Base-by-base conservation (phyloP, 2,797 vertebrate genomes). In the Psittacula echo region DNA sequence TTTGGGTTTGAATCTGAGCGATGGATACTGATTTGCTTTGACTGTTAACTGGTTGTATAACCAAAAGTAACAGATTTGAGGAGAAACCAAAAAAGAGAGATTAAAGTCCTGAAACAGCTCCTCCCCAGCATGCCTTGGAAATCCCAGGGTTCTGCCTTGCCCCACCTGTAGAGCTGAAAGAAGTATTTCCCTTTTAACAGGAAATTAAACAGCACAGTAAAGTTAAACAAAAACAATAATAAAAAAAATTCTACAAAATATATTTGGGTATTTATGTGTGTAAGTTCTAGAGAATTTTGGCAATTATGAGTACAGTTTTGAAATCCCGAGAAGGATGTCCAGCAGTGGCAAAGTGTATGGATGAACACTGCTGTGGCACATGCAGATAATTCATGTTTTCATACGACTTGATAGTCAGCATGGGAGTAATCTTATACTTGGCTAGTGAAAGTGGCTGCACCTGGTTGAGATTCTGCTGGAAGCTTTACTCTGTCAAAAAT, bases 401-500 rank as follows among this genome's bases (percentile, higher is more conserved):
- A 70, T 78, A 85, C 72, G 88, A 44, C 81, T 89, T 64, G 68
- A 87, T 88, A 90, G 93, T 58, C 75, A 89, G 62, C 81, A 77
- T 51, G 92, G 86, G 90, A 96, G 70, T 87, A 93, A 95, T 97
- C 68, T 96, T 39, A 53, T 84, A 41, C 75, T 94, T 89, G 81
- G 90, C 81, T 94, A 88, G 89, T 93, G 91, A 87, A 77, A 94
- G 84, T 95, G 80, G 58, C 94, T 95, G 95, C 88, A 93, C 94
- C 90, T 97, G 84, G 83, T 89, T 93, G 62, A 94, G 86, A 90
- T 96, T 73, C 80, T 90, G 42, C 65, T 96, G 80, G 91, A 96
- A 94, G 90, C 72, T 93, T 87, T 82, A n/a, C 67, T 93, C 83
- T 85, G 85, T 91, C 77, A 82, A 60, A 96, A 66, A 79, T 79